Evolutionary conservation across 2,888 invertebrate species (phyloP).

Genomic region (Drosophila demipolita): DNA sequence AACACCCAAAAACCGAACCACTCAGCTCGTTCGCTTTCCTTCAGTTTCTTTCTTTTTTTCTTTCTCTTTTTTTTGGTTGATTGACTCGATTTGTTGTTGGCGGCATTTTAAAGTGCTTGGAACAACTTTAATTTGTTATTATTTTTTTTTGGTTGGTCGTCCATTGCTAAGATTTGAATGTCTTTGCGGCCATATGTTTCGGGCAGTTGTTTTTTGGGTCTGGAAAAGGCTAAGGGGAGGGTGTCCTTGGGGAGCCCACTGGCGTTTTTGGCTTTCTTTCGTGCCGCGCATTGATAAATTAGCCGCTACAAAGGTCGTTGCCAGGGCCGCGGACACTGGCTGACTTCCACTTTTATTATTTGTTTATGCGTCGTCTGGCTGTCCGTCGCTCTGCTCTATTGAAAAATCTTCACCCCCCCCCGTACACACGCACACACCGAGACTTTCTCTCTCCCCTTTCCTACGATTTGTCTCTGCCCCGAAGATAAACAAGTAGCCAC

Average conservation of each 20-base stretch:
- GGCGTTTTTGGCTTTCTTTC: constrained; percentile 53
- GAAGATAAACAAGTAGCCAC: constrained; percentile 78
- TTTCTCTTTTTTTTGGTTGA: constrained; percentile 28
- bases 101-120: constrained; percentile 59
- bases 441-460: not conserved
- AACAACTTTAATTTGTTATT: constrained; percentile 72
- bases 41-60: constrained; percentile 3
- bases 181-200: constrained; percentile 50
- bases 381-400: constrained; percentile 66
- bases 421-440: not conserved
- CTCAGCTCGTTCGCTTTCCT: constrained; percentile 25
- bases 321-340: constrained; percentile 68
- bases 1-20: not conserved
- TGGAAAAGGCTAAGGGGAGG: constrained; percentile 3
- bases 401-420: constrained; percentile 47
- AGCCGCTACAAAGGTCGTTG: constrained; percentile 75
- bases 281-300: constrained; percentile 72
- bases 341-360: constrained; percentile 70
- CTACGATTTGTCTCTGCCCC: constrained; percentile 15
- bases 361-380: constrained; percentile 71
- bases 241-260: constrained; percentile 25
- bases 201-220: constrained; percentile 25
- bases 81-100: constrained; percentile 67
- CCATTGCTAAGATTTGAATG: constrained; percentile 31
- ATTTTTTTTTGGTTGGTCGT: not conserved